Evolutionary conservation across 2,797 vertebrate genomes (phyloP), one percentile per base, ranked within the genome.

Genomic region (Craterocephalus amniculus): DNA sequence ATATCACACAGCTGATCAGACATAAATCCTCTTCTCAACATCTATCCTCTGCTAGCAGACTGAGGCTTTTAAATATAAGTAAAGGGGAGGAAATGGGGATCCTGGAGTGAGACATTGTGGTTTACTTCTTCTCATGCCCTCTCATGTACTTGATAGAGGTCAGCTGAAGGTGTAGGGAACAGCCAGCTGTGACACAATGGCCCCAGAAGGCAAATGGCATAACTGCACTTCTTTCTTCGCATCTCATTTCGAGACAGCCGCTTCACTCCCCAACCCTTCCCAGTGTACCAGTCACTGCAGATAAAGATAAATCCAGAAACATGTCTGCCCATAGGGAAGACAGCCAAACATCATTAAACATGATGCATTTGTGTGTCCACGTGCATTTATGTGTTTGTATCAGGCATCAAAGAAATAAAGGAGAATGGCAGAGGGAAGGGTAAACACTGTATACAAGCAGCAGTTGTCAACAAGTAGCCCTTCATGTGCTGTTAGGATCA

Each of bases 381-480:
- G 58, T 70, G 79, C 52, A 38, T 63, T 38, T 20, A 52, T 67
- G 67, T 54, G 2, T 58, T 66, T 51, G 36, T 56, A 65, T 54
- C 52, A 61, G 31, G 72, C 24, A 66, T 76, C 67, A 74, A 16
- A 56, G 48, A 66, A 69, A 58, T 1, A 67, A 9, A 52, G 52
- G n/a, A 58, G 58, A 59, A 72, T 71, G 63, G 76, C 59, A 72
- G 54, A 55, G 63, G 45, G 64, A 57, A 67, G 78, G 35, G 66
- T 58, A 82, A 69, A 69, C 73, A 67, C 79, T 60, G 79, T 81
- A 90, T 80, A 86, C 85, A 80, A 90, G 90, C 79, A 81, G 84
- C 90, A 90, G 93, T 92, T 94, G 93, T 92, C 92, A 83, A 87
- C 62, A 60, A 82, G 80, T 78, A 80, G 81, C 78, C 70, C 77